Evolutionary conservation across 2,113 vertebrate species (phyloP), one percentile per base, ranked within the genome.

Genomic region (Todiramphus chloris): DNA sequence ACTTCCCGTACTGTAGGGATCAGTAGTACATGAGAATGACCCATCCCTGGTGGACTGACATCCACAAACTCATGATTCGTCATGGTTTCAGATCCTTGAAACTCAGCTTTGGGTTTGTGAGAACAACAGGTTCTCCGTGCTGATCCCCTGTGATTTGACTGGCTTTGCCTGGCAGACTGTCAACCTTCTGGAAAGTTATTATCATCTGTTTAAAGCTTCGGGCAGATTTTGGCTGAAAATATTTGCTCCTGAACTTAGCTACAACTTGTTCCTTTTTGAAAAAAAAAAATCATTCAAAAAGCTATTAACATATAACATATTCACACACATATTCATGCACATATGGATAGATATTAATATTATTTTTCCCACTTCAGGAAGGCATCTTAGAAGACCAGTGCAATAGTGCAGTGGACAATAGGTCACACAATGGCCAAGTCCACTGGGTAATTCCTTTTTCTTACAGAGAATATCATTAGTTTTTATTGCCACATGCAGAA

Each of bases 51-150:
- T 66, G 96, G 83, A 75, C 95, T 72, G 85, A 77, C 86, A 94
- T 96, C 83, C 91, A 82, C 92, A 92, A 94, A 81, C 89, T 95
- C 95, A 84, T 95, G 93, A 97, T 97, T 94, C 94, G 95, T 96
- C 80, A 95, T 93, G 93, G 94, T 89, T 94, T 91, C 90, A 86
- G 91, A 41, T 95, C 88, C 94, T 83, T 96, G 92, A 94, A 94
- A 92, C 96, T 75, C 76, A 94, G 94, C 92, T 94, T 93, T 24
- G 87, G 70, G 51, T 85, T 86, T 95, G 89, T 66, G 95, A 87
- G 89, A 96, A 89, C 95, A 95, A 94, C 79, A 94, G 85, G 94
- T 89, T 93, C 84, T 86, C 80, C n/a, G 0, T 31, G 35, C 56
- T 41, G 60, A 50, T 94, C 96, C 94, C 94, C 39, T 75, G 92